phyloP scores from a whole-genome alignment of 2,888 invertebrate species.

The Chironomus tentans region DNA sequence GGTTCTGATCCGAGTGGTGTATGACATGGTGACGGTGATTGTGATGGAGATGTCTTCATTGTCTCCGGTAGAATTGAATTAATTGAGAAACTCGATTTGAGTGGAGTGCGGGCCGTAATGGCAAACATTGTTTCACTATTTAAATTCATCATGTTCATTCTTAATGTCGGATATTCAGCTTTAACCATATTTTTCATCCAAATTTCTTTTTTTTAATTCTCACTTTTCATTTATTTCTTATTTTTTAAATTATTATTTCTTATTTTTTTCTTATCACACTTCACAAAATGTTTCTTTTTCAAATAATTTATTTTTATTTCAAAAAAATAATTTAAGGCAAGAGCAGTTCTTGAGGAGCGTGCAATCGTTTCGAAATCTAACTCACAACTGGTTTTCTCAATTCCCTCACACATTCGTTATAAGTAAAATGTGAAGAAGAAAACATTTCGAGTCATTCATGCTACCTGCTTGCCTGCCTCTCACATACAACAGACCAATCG shows the following conservation, averaged over 20 bases:
- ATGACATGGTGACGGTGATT: constrained; percentile 32
- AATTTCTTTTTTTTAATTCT: neutral
- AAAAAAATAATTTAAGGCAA: neutral
- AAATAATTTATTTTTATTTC: neutral
- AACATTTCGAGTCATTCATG: neutral
- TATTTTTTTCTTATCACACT: neutral
- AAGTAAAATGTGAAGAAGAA: neutral
- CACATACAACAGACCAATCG: neutral
- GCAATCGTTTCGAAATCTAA: constrained; percentile 13
- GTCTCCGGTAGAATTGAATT: constrained; percentile 70
- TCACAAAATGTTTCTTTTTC: neutral
- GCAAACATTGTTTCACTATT: constrained; percentile 37
- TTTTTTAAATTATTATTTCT: neutral
- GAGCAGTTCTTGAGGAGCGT: neutral
- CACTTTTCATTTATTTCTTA: neutral
- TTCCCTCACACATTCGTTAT: constrained; percentile 1
- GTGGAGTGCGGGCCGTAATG: constrained; percentile 49
- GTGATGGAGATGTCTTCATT: constrained; percentile 39
- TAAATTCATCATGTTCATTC: constrained; percentile 15
- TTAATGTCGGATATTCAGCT: constrained; percentile 13
- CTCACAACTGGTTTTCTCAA: constrained; percentile 21
- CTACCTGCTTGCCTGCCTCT: constrained; percentile 11
- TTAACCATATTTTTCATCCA: constrained; percentile 13
- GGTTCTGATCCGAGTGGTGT: constrained; percentile 33
- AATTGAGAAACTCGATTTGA: constrained; percentile 72